A percentile compares a stretch with the other conserved stretches of the same genome.
phyloP scores from a whole-genome alignment of 2,888 invertebrate genomes.

The Abscondita cerata region DNA sequence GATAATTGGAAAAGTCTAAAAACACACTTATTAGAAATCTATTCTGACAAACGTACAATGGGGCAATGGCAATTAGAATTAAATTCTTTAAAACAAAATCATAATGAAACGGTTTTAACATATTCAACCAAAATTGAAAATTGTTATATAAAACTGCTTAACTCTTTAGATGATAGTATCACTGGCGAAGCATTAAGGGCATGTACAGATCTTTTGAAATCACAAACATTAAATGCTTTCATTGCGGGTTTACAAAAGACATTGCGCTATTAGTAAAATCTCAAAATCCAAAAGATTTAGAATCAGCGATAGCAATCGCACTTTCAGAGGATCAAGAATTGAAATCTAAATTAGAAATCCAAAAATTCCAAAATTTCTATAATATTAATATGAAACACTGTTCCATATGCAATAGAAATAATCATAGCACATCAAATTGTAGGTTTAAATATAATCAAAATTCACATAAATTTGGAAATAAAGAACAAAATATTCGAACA shows the following conservation, averaged over 20 bases:
- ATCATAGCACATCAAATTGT: not conserved
- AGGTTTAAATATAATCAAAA: not conserved
- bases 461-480: not conserved
- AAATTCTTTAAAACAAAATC: constrained; percentile 14
- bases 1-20: constrained; percentile 13
- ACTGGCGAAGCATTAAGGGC: constrained; percentile 33
- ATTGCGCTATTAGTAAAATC: constrained; percentile 46
- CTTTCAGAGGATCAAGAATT: too few species aligned
- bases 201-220: constrained; percentile 42
- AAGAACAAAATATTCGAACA: not conserved
- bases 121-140: constrained; percentile 45
- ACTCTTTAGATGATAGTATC: constrained; percentile 37
- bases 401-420: not conserved
- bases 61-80: constrained; percentile 19
- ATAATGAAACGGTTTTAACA: constrained; percentile 16
- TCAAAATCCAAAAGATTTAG: not conserved
- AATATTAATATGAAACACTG: too few species aligned
- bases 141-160: constrained; percentile 45
- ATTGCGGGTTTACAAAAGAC: constrained; percentile 44
- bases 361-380: too few species aligned
- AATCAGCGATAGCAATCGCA: too few species aligned
- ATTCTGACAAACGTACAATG: constrained; percentile 10
- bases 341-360: too few species aligned
- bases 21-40: constrained; percentile 14
- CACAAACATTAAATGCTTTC: constrained; percentile 43